phyloP scores from a whole-genome alignment of 2,797 vertebrate species.

The Kryptolebias ocellatus region DNA sequence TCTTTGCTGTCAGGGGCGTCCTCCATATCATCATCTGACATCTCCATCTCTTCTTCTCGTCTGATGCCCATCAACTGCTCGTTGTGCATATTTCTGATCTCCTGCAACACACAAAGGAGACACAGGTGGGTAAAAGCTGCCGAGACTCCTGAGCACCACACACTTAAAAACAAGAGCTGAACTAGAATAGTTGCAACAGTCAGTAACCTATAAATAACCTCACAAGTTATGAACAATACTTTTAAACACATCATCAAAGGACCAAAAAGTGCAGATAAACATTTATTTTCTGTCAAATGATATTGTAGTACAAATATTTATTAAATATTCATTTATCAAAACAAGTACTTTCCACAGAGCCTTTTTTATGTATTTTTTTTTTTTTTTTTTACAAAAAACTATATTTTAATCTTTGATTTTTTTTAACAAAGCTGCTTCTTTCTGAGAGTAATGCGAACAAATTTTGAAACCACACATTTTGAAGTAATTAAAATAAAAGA shows the following conservation, averaged over 20 bases:
- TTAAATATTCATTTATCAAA: neutral
- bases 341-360: too few relatives aligned
- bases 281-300: constrained; percentile 24
- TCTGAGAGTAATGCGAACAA: neutral
- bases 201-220: constrained; percentile 4
- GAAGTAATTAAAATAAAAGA: neutral
- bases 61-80: constrained; percentile 97
- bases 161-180: constrained; percentile 20
- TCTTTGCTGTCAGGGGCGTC: constrained; percentile 88
- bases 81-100: constrained; percentile 95
- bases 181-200: constrained; percentile 2
- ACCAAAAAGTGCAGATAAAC: constrained; percentile 28
- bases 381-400: too few relatives aligned
- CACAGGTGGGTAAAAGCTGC: constrained; percentile 27
- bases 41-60: constrained; percentile 97
- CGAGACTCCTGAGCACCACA: constrained; percentile 7
- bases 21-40: constrained; percentile 97
- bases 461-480: neutral
- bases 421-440: neutral
- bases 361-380: too few relatives aligned
- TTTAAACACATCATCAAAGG: constrained; percentile 13
- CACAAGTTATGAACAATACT: constrained; percentile 22
- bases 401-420: neutral
- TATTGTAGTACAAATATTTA: constrained; percentile 24
- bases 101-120: constrained; percentile 79